Percentiles rank a stretch among this genome's conserved stretches.
Evolutionary conservation across 2,797 vertebrate species (phyloP).

Genomic region (Fundulus diaphanus): DNA sequence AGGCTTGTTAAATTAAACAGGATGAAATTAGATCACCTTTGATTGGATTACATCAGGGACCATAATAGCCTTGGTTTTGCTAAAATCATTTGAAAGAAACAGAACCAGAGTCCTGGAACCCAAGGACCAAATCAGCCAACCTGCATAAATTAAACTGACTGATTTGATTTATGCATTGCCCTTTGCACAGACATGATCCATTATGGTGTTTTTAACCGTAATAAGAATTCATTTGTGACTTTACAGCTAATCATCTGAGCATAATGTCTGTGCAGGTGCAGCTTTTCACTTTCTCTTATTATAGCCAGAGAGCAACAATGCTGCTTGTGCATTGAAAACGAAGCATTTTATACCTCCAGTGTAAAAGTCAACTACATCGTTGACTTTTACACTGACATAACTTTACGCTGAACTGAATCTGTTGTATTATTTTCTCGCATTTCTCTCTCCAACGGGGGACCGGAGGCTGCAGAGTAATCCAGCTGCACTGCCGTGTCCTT

Average conservation of each 20-base stretch:
- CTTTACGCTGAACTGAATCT: not conserved
- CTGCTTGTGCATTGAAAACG: not conserved
- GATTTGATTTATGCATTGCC: not conserved
- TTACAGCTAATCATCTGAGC: not conserved
- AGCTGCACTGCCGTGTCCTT: constrained; percentile 16
- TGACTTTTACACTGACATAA: not conserved
- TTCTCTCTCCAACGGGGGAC: not conserved
- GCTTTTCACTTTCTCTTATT: no score
- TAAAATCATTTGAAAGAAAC: no score
- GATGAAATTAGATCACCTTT: no score
- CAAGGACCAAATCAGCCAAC: no score
- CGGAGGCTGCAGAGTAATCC: constrained; percentile 2
- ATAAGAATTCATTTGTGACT: not conserved
- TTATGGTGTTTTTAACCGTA: not conserved
- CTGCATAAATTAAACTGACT: not conserved
- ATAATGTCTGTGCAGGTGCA: not conserved
- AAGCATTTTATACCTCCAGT: not conserved
- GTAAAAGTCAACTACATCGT: not conserved
- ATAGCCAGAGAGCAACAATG: not conserved
- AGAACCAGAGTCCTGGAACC: no score
- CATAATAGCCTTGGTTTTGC: no score
- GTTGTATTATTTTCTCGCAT: not conserved
- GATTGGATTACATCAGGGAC: no score
- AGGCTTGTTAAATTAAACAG: no score
- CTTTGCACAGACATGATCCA: not conserved